These are phyloP conservation scores for Dinothrombium tinctorium DNA, from an alignment of 1,140 invertebrate species.

Conservation along the genomic window DNA sequence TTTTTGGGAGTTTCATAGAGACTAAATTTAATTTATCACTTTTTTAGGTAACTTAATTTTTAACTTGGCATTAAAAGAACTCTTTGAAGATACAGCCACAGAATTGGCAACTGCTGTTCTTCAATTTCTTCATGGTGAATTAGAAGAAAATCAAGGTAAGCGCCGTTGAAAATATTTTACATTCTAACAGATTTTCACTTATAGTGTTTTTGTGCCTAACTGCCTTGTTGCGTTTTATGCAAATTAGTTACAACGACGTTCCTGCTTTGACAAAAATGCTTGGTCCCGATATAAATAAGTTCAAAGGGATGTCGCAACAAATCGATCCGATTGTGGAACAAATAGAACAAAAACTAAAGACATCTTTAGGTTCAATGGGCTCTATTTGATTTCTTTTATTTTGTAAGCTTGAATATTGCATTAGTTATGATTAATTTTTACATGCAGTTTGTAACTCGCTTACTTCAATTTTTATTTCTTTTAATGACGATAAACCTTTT, in stretches of 20 bases:
- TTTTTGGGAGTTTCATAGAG: too few species aligned
- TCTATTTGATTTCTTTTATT: too few species aligned
- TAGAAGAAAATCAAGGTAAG: constrained; percentile 41
- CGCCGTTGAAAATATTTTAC: neutral
- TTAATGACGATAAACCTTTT: too few species aligned
- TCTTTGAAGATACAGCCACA: constrained; percentile 71
- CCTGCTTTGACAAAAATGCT: constrained; percentile 72
- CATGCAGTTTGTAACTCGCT: too few species aligned
- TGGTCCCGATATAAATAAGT: constrained; percentile 58
- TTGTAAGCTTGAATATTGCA: too few species aligned
- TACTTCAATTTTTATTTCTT: too few species aligned
- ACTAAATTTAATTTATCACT: too few species aligned
- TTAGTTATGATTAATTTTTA: too few species aligned
- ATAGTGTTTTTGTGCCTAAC: constrained; percentile 14
- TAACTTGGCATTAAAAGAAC: constrained; percentile 81
- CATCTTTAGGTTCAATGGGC: too few species aligned
- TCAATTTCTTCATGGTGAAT: constrained; percentile 55
- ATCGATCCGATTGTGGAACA: constrained; percentile 51
- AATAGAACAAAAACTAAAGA: constrained; percentile 14
- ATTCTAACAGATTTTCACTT: neutral
- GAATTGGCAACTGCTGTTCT: constrained; percentile 75
- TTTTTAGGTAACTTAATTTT: constrained; percentile 65
- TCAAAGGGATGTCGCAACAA: constrained; percentile 48
- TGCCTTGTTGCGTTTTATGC: constrained; percentile 48
- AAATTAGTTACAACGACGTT: constrained; percentile 43